phyloP scores from a whole-genome alignment of 2,888 invertebrate genomes.

The Eupithecia inturbata region DNA sequence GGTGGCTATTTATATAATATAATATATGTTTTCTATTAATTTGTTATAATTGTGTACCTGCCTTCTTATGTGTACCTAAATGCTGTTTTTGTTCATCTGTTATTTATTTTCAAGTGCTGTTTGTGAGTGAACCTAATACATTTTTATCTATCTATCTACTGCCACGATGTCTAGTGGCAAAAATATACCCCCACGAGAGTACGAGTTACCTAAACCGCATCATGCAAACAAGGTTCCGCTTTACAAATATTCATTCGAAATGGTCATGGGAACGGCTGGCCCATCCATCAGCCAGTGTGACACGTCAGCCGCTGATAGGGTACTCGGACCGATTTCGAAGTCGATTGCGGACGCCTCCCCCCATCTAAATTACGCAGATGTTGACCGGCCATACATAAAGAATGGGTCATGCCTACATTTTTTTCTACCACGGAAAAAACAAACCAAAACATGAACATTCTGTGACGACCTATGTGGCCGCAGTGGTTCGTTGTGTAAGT shows the following conservation, averaged over 20 bases:
- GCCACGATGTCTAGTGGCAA: neutral
- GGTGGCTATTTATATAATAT: too few relatives aligned
- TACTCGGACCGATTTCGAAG: slow-evolving; percentile 19
- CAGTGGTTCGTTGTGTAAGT: too few relatives aligned
- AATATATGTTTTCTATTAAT: too few relatives aligned
- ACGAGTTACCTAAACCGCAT: neutral
- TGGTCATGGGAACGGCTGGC: slow-evolving; percentile 23
- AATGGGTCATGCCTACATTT: neutral
- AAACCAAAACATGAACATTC: neutral
- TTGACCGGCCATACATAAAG: slow-evolving; percentile 2
- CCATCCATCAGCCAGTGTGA: slow-evolving; percentile 29
- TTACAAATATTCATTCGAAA: slow-evolving; percentile 24
- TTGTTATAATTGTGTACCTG: too few relatives aligned
- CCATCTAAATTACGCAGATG: slow-evolving; percentile 2
- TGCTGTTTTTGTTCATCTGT: too few relatives aligned
- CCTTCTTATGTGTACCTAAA: too few relatives aligned
- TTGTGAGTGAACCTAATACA: too few relatives aligned
- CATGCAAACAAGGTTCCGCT: neutral
- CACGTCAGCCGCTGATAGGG: slow-evolving; percentile 23
- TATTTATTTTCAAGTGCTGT: too few relatives aligned
- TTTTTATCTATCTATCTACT: too few relatives aligned
- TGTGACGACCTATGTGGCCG: neutral
- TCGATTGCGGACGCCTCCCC: slow-evolving; percentile 6
- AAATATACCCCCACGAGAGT: neutral
- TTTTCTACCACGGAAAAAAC: neutral